Percentiles rank a stretch among this genome's conserved stretches.
These are phyloP conservation scores for human DNA, from an alignment of 2,113 vertebrate genomes.

Conservation along the genomic window GRCh38 chr13:98953501-98954000, in stretches of 20 bases:
- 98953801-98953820: not conserved
- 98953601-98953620: not conserved
- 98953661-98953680: not conserved
- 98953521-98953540: not conserved
- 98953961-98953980: constrained; percentile 7
- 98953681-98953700: constrained; percentile 42
- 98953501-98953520: constrained; percentile 3
- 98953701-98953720: constrained; percentile 35
- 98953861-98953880: not conserved
- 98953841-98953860: not conserved
- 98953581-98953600: not conserved
- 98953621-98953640: constrained; percentile 53
- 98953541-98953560: not conserved
- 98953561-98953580: not conserved
- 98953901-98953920: not conserved
- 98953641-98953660: constrained; percentile 33
- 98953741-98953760: not conserved
- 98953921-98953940: not conserved
- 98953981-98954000: not conserved
- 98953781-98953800: not conserved
- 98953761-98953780: not conserved
- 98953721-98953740: not conserved
- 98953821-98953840: not conserved
- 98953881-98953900: not conserved
- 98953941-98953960: not conserved